Evolutionary conservation across 2,888 invertebrate genomes (phyloP).

Genomic region (Dascillus cervinus): DNA sequence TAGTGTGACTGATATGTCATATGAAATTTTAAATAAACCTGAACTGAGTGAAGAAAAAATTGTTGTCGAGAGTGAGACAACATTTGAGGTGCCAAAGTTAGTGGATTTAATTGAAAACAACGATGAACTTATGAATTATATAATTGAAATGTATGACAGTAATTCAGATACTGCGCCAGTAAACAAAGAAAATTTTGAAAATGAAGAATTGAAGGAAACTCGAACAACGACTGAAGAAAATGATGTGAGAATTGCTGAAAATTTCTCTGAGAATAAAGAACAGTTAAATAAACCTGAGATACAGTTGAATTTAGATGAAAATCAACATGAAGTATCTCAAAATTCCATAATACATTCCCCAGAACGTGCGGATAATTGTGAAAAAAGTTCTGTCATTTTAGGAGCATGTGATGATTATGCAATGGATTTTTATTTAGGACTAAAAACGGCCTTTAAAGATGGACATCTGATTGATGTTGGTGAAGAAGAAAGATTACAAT

Average conservation of each 20-base stretch:
- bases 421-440: slow-evolving; percentile 45
- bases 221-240: slow-evolving; percentile 5
- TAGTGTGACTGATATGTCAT: slow-evolving; percentile 20
- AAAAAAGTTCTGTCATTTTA: slow-evolving; percentile 47
- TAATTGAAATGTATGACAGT: slow-evolving; percentile 26
- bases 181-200: background rate
- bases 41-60: background rate
- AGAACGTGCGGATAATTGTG: slow-evolving; percentile 18
- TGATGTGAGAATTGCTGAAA: background rate
- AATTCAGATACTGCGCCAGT: slow-evolving; percentile 11
- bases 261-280: slow-evolving; percentile 10
- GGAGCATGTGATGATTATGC: slow-evolving; percentile 52
- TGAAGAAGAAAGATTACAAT: slow-evolving; percentile 46
- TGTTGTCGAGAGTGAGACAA: slow-evolving; percentile 1
- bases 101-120: slow-evolving; percentile 32
- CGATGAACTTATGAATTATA: slow-evolving; percentile 30
- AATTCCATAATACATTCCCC: slow-evolving; percentile 29
- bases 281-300: no score
- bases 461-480: no score
- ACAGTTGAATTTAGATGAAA: slow-evolving; percentile 6
- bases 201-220: slow-evolving; percentile 6
- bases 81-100: slow-evolving; percentile 28
- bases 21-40: background rate
- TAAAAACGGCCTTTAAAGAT: slow-evolving; percentile 44
- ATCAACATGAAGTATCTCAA: slow-evolving; percentile 1